Evolutionary conservation across 2,888 invertebrate species (phyloP).

Genomic region (Melipona bicolor): DNA sequence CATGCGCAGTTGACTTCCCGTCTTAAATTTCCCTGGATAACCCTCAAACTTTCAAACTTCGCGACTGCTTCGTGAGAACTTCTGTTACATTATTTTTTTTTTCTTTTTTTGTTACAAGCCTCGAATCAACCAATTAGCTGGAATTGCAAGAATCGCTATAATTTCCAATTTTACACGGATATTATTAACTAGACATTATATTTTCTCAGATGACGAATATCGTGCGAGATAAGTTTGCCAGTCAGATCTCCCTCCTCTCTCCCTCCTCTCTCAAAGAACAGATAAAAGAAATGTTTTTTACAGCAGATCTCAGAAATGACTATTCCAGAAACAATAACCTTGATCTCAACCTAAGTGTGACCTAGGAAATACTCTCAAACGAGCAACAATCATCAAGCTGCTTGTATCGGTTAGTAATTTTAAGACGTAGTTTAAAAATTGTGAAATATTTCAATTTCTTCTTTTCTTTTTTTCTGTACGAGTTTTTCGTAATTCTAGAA

Average conservation of each 20-base stretch:
- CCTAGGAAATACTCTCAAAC: neutral
- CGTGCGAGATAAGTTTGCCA: neutral
- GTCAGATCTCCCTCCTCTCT: neutral
- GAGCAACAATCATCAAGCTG: neutral
- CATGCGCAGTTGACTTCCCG: neutral
- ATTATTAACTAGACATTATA: neutral
- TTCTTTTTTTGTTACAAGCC: neutral
- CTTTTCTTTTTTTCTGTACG: no score
- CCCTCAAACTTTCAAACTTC: no score
- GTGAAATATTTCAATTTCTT: no score
- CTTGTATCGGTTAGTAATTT: neutral
- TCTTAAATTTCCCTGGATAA: neutral
- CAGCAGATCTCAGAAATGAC: neutral
- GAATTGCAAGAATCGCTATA: neutral
- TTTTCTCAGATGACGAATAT: neutral
- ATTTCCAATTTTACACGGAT: conserved; percentile 26
- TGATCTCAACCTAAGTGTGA: neutral
- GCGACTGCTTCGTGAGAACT: no score
- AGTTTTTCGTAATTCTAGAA: neutral
- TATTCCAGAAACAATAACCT: neutral
- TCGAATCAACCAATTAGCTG: conserved; percentile 14
- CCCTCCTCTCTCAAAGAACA: no score
- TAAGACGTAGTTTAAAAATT: neutral
- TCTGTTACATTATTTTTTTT: neutral
- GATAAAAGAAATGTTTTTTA: neutral